Conservation (phyloP, 2,797 vertebrate genomes). For the Lacerta bilineata region DNA sequence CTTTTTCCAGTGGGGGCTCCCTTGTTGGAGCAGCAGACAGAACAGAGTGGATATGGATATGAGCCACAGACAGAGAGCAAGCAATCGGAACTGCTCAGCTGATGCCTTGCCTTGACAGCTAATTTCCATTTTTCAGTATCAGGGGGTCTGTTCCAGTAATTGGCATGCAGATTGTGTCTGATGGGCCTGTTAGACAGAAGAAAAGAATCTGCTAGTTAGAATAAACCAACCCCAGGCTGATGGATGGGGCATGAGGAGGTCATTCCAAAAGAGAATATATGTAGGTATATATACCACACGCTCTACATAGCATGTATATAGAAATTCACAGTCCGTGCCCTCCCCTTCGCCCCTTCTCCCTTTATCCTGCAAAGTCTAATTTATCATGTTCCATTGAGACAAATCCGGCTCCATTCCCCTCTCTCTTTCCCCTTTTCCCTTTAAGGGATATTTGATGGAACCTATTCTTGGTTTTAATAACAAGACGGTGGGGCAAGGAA, state of each 20-base stretch:
- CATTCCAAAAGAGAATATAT: slow-evolving; percentile 85
- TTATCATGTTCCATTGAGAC: slow-evolving; percentile 86
- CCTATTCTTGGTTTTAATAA: slow-evolving; percentile 81
- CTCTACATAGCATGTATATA: slow-evolving; percentile 22
- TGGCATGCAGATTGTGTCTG: slow-evolving; percentile 99
- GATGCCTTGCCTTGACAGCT: slow-evolving; percentile 86
- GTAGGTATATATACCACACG: slow-evolving; percentile 6
- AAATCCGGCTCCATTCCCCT: slow-evolving; percentile 78
- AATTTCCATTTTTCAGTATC: slow-evolving; percentile 98
- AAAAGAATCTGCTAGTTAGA: slow-evolving; percentile 95
- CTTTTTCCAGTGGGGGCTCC: slow-evolving; percentile 78
- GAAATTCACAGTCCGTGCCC: slow-evolving; percentile 86
- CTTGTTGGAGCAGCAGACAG: slow-evolving; percentile 43
- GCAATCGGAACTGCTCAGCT: slow-evolving; percentile 58
- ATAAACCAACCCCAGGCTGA: slow-evolving; percentile 97
- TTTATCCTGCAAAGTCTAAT: slow-evolving; percentile 86
- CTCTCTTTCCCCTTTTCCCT: slow-evolving; percentile 74
- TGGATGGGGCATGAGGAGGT: slow-evolving; percentile 97
- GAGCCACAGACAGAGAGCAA: slow-evolving; percentile 69
- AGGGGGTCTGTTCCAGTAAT: slow-evolving; percentile 98
- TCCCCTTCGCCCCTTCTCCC: slow-evolving; percentile 76
- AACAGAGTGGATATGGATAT: slow-evolving; percentile 60
- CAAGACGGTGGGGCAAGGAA: slow-evolving; percentile 73
- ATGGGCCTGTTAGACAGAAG: slow-evolving; percentile 93
- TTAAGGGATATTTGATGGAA: slow-evolving; percentile 84